These are phyloP conservation scores for Drosophila truncata DNA, from an alignment of 1,140 invertebrate genomes.

Conservation along the genomic window DNA sequence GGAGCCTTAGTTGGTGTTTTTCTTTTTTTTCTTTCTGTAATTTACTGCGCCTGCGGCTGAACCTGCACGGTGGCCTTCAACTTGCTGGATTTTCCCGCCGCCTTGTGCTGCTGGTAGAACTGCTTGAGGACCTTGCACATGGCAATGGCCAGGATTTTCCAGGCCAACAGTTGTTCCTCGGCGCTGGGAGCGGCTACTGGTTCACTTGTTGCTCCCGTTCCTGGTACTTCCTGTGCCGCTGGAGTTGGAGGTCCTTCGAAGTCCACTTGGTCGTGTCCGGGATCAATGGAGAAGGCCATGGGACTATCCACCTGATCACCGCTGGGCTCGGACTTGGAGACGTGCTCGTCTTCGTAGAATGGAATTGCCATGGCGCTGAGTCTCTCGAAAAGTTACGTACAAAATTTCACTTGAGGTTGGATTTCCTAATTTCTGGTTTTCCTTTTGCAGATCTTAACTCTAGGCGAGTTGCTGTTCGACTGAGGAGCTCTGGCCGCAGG, in stretches of 20 bases:
- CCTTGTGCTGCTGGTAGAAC: conserved; percentile 70
- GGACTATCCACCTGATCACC: conserved; percentile 77
- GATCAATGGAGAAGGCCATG: conserved; percentile 17
- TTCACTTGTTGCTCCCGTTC: conserved; percentile 57
- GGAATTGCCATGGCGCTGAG: conserved; percentile 70
- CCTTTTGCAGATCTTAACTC: conserved; percentile 24
- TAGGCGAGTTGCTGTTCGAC: conserved; percentile 56
- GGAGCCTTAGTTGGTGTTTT: conserved; percentile 56
- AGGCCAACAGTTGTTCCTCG: conserved; percentile 71
- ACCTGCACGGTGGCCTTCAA: conserved; percentile 70
- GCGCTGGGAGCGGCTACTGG: conserved; percentile 45
- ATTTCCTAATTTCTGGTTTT: conserved; percentile 13
- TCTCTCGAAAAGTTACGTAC: conserved; percentile 48
- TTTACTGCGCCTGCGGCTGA: conserved; percentile 72
- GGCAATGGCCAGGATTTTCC: conserved; percentile 77
- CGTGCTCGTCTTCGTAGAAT: conserved; percentile 70
- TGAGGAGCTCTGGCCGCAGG: conserved; percentile 53
- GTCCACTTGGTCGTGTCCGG: conserved; percentile 65
- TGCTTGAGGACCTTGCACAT: conserved; percentile 83
- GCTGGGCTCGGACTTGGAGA: conserved; percentile 32
- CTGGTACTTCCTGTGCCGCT: conserved; percentile 6
- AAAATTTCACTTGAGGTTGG: conserved; percentile 35
- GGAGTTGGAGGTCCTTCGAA: conserved; percentile 52
- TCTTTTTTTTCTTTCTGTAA: not conserved
- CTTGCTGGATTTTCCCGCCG: conserved; percentile 60